phyloP scores from a whole-genome alignment of 2,113 vertebrate species.

The Entosphenus tridentatus region DNA sequence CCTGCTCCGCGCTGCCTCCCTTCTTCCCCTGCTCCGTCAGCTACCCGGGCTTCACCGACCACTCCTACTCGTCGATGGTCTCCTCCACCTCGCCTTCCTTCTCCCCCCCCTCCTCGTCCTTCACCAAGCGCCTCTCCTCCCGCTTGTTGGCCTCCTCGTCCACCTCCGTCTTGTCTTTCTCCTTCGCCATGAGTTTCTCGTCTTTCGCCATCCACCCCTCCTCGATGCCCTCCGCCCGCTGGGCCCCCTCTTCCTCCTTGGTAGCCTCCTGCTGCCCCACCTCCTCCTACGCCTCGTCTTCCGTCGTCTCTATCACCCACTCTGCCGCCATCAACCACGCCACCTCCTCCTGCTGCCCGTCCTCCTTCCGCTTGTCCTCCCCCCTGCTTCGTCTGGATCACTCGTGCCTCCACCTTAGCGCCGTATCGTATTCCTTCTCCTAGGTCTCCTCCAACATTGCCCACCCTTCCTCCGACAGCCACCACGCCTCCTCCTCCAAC shows the following conservation, averaged over 20 bases:
- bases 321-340: background rate
- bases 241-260: background rate
- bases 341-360: background rate
- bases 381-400: background rate
- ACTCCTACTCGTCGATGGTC: too few relatives aligned
- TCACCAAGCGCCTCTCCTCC: background rate
- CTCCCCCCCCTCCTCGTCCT: background rate
- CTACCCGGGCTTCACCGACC: background rate
- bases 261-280: background rate
- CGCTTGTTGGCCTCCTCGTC: background rate
- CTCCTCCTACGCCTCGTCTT: background rate
- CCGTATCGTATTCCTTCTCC: background rate
- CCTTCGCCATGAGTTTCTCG: background rate
- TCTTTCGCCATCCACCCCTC: background rate
- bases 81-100: background rate
- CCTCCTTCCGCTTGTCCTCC: background rate
- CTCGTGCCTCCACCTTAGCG: background rate
- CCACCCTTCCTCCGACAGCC: too few relatives aligned
- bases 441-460: background rate
- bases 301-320: background rate
- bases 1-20: background rate
- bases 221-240: background rate
- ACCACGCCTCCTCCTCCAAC: too few relatives aligned
- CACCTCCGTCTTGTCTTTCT: background rate
- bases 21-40: background rate